Evolutionary conservation across 2,888 invertebrate genomes (phyloP).

Genomic region (Chloromyia formosa): DNA sequence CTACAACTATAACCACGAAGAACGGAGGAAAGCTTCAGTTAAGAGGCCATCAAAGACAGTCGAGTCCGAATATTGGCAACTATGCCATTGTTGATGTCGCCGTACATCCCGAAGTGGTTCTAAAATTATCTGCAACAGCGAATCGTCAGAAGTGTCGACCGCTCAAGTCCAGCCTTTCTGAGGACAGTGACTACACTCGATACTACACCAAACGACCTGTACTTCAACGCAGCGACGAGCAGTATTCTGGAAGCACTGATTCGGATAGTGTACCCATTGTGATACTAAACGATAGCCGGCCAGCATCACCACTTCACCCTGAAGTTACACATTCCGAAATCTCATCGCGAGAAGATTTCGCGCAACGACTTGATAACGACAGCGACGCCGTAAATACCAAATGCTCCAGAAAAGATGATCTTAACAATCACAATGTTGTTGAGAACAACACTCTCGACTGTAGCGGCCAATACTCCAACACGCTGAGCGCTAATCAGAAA

Average conservation of each 20-base stretch:
- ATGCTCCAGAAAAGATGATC: constrained; percentile 13
- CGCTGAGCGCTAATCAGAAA: constrained; percentile 15
- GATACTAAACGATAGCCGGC: background rate
- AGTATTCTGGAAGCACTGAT: constrained; percentile 32
- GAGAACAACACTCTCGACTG: background rate
- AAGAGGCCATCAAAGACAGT: constrained; percentile 56
- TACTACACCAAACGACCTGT: constrained; percentile 1
- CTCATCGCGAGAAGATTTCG: background rate
- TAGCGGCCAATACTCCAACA: constrained; percentile 5
- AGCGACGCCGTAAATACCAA: background rate
- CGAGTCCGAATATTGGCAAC: constrained; percentile 57
- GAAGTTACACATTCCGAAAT: background rate
- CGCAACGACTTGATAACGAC: background rate
- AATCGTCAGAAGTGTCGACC: background rate
- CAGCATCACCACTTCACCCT: background rate
- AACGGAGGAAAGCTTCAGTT: constrained; percentile 55
- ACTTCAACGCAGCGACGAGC: constrained; percentile 25
- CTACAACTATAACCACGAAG: constrained; percentile 53
- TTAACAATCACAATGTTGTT: constrained; percentile 11
- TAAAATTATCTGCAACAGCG: constrained; percentile 54
- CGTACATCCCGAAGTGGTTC: constrained; percentile 58
- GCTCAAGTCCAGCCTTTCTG: constrained; percentile 28
- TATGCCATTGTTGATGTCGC: constrained; percentile 56
- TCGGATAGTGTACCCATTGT: constrained; percentile 34
- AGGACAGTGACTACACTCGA: constrained; percentile 11